Evolutionary conservation across 2,797 vertebrate genomes (phyloP), one percentile per base, ranked within the genome.

Genomic region (Amblyopsis hoosieri): DNA sequence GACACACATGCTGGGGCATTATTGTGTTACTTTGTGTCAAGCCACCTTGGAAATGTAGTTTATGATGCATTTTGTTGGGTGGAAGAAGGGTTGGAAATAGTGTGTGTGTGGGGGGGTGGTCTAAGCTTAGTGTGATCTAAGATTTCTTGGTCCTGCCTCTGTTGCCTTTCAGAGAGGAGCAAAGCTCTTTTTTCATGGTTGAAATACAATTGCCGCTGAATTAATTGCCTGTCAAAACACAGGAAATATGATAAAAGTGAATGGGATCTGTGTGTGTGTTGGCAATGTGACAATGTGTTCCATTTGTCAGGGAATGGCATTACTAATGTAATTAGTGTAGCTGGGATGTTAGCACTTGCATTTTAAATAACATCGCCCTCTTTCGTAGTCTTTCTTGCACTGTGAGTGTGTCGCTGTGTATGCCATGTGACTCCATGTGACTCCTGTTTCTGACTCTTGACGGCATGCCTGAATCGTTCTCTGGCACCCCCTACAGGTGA

Each of bases 401-500:
- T 11, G 10, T 12, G 12, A n/a, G 47, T 48, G 47, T 48, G 7
- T 48, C 12, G 12, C 3, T 48, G 47, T 3, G 47, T 48, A 3
- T 23, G 23, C 23, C 23, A 23, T 23, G 23, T 23, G 23, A 23
- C 23, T 17, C 23, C 23, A 3, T 23, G 23, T 23, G 23, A 23
- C 23, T 23, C 23, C 23, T 23, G 23, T 23, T 23, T 23, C 3
- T 23, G 23, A 23, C 3, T 23, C 23, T 3, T 23, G 23, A 23
- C 3, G 23, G 3, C 23, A 3, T 23, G 37, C 45, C 14, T 46
- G 23, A 37, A 23, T 63, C 60, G 17, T 14, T 59, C 46, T 75
- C 37, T 53, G 58, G 2, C 31, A 8, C 42, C n/a, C 19, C 2
- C 49, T 63, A 37, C 85, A 99, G 97, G 97, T 99, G 1, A 91